Conservation (phyloP, 2,888 invertebrate species). For the Leptopilina myrica region DNA sequence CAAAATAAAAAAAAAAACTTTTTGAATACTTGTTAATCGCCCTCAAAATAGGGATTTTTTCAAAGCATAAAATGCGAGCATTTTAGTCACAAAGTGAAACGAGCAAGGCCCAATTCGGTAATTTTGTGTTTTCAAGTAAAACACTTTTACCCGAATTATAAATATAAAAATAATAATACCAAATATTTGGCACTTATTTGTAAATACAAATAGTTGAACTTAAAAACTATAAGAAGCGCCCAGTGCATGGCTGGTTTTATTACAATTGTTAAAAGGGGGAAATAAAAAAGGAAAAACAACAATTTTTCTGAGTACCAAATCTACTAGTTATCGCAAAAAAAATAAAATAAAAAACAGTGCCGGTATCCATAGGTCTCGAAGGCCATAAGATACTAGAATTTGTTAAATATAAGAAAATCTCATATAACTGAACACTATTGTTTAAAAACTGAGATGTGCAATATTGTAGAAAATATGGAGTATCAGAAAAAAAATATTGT, state of each 20-base stretch:
- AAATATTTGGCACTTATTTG: constrained; percentile 34
- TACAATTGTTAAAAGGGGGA: constrained; percentile 26
- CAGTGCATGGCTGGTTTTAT: constrained; percentile 19
- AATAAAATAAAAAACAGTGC: no score
- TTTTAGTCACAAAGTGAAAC: background rate
- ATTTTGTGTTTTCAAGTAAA: constrained; percentile 30
- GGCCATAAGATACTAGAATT: constrained; percentile 15
- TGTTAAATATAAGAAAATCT: constrained; percentile 20
- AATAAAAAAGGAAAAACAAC: constrained; percentile 18
- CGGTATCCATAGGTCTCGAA: constrained; percentile 26
- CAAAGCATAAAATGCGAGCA: constrained; percentile 21
- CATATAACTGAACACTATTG: background rate
- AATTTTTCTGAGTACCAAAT: constrained; percentile 16
- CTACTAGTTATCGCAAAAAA: constrained; percentile 24
- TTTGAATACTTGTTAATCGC: background rate
- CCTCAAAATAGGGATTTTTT: constrained; percentile 1
- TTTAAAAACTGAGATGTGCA: background rate
- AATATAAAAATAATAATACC: background rate
- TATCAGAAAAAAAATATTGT: background rate
- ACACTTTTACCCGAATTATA: constrained; percentile 27
- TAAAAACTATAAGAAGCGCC: constrained; percentile 18
- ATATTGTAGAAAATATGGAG: constrained; percentile 23
- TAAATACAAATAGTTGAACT: background rate
- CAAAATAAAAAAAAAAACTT: background rate
- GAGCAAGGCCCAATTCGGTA: background rate